phyloP scores from a whole-genome alignment of 2,113 vertebrate genomes.

The Sprattus sprattus region DNA sequence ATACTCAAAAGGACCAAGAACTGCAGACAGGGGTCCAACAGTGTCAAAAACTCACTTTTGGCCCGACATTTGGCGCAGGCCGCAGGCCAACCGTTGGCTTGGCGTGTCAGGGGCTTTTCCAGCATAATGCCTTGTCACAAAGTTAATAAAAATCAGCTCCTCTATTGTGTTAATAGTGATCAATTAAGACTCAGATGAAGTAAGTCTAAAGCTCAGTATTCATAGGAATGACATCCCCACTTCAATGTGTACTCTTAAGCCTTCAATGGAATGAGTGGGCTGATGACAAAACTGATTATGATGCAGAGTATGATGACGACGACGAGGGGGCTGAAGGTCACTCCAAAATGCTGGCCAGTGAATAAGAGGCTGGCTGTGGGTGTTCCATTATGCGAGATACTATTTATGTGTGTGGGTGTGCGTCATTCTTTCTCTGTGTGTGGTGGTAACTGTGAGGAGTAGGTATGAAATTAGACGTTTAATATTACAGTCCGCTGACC shows the following conservation, averaged over 20 bases:
- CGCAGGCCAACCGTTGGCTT: too few relatives aligned
- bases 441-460: not conserved
- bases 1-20: too few relatives aligned
- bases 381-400: not conserved
- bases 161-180: not conserved
- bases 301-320: not conserved
- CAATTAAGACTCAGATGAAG: not conserved
- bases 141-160: not conserved
- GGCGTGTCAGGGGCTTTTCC: too few relatives aligned
- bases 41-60: too few relatives aligned
- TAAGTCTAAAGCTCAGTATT: not conserved
- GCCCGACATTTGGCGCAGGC: too few relatives aligned
- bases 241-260: not conserved
- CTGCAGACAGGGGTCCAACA: too few relatives aligned
- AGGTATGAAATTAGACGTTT: not conserved
- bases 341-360: not conserved
- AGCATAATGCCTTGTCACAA: not conserved
- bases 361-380: not conserved
- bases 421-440: not conserved
- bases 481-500: slow-evolving; percentile 35
- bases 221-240: not conserved
- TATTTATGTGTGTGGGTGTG: slow-evolving; percentile 7
- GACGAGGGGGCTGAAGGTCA: slow-evolving; percentile 3
- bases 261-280: slow-evolving; percentile 1
- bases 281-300: not conserved